Percentiles rank a stretch among this genome's conserved stretches.
Evolutionary conservation across 2,797 vertebrate species (phyloP).

Genomic region (Nyctalus aviator): DNA sequence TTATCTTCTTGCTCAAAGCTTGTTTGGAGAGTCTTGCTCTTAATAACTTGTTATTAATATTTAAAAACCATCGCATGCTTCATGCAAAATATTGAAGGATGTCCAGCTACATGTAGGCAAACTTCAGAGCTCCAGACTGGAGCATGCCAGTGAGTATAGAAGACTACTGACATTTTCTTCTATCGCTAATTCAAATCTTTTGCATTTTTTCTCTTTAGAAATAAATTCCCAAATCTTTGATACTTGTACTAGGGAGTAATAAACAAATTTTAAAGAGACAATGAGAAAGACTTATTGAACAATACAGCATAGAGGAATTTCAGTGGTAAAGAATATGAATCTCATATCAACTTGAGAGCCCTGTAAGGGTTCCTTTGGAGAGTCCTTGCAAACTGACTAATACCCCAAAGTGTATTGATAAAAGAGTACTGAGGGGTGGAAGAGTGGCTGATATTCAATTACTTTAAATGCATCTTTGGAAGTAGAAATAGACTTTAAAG

Average conservation of each 20-base stretch:
- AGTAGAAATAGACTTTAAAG: neutral
- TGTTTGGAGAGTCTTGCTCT: neutral
- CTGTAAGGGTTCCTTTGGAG: neutral
- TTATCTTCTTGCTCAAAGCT: constrained; percentile 5
- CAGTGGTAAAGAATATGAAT: neutral
- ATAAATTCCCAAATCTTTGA: neutral
- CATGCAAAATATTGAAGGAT: neutral
- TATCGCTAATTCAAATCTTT: neutral
- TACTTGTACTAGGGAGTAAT: neutral
- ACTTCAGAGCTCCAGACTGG: neutral
- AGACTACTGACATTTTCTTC: neutral
- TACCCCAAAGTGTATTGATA: neutral
- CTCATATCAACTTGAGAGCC: neutral
- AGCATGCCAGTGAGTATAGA: neutral
- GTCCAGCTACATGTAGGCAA: neutral
- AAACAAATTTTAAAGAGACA: constrained; percentile 6
- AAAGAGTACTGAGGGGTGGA: neutral
- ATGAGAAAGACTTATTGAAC: neutral
- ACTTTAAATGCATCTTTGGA: constrained; percentile 27
- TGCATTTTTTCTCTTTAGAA: neutral
- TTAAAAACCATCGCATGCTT: neutral
- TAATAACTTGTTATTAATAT: neutral
- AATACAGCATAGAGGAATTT: neutral
- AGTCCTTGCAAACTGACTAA: neutral
- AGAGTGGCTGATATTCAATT: neutral